These are phyloP conservation scores for Poeciliopsis retropinna DNA, from an alignment of 2,113 vertebrate species.

Conservation along the genomic window DNA sequence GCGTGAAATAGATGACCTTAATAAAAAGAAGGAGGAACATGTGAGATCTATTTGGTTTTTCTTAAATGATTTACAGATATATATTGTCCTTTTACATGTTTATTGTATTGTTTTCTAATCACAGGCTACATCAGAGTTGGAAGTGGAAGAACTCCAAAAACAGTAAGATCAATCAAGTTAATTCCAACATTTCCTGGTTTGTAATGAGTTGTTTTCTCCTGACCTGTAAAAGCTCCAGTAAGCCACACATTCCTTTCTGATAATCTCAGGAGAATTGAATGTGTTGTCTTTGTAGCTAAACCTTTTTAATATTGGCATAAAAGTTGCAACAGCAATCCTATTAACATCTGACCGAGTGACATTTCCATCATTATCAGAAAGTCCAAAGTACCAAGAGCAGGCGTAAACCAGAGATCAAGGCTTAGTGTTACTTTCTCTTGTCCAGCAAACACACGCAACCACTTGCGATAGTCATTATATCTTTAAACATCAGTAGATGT, in stretches of 20 bases:
- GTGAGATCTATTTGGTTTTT: constrained; percentile 63
- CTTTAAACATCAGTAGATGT: too few relatives aligned
- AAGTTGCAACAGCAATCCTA: background rate
- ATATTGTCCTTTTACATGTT: background rate
- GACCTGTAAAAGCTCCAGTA: background rate
- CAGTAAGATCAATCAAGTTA: constrained; percentile 82
- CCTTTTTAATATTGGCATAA: background rate
- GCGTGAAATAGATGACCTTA: constrained; percentile 83
- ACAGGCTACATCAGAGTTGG: constrained; percentile 85
- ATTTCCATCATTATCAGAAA: background rate
- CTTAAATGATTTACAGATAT: background rate
- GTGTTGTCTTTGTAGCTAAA: background rate
- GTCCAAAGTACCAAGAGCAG: too few relatives aligned
- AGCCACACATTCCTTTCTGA: background rate
- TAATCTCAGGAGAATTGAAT: background rate
- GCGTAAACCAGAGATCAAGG: background rate
- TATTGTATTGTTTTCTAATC: constrained; percentile 2
- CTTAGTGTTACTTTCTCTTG: background rate
- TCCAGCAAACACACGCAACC: background rate
- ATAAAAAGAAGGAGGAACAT: constrained; percentile 85
- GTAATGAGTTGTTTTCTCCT: background rate
- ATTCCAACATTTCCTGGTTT: background rate
- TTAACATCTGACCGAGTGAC: background rate
- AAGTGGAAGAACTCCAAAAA: constrained; percentile 88
- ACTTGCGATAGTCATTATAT: too few relatives aligned